Evolutionary conservation across 2,113 vertebrate species (phyloP), one percentile per base, ranked within the genome.

Genomic region (Mionectes macconnelli): DNA sequence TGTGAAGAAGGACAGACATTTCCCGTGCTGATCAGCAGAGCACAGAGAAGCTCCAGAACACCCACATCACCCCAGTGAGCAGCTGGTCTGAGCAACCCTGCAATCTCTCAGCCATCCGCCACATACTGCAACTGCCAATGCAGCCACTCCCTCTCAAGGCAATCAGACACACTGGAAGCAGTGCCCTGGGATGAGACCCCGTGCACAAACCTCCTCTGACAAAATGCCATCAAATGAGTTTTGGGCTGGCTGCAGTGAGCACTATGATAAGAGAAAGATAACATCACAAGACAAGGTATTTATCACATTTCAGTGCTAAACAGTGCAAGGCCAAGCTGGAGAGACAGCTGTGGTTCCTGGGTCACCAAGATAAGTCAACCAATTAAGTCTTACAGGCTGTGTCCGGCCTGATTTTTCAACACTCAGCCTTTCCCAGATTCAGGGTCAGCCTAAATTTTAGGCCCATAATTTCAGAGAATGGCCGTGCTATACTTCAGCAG

Each of bases 51-150:
- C 21, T 74, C 30, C 67, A 40, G 44, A 67, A 79, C 39, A 52
- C 27, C 19, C 56, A 50, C 59, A 25, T 31, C 45, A 35, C 18
- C 25, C 67, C 40, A 35, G 13, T 4, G 7, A 60, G 21, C 67
- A 68, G 30, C 45, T 49, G 68, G 9, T 31, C 33, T n/a, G 33
- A 57, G 31, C n/a, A 31, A 55, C 15, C 31, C 47, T 1, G 0
- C 53, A 55, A 12, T 28, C 68, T 74, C 3, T 0, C 21, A 23
- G 17, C 30, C 39, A 14, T 49, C 17, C 60, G 35, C 20, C 60
- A 16, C 1, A 0, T 22, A 30, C 33, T 22, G 24, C 5, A 0
- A 14, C 37, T 19, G 33, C 21, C 39, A 12, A 14, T 2, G 0
- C 35, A 35, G 50, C 23, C 4, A 2, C 45, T 40, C 45, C 30